Base-by-base conservation (phyloP, 2,113 vertebrate genomes). In the Sorex fumeus region DNA sequence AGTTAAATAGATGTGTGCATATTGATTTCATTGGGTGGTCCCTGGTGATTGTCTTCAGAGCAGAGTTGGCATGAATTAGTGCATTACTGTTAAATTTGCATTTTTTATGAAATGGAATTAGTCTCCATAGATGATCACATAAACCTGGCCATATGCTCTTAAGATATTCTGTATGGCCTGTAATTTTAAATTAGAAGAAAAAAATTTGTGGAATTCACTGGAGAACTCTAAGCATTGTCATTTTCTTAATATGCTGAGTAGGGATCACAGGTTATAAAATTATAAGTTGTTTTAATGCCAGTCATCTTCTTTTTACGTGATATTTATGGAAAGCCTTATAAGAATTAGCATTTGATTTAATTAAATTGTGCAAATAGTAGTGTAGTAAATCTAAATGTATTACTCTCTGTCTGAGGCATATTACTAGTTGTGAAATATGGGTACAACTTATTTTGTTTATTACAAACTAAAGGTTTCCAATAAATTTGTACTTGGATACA, bases 1-100 rank as follows among this genome's bases (percentile, higher is more conserved):
- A 96, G 91, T 93, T 95, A 96, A 96, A 95, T 95, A 92, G 90
- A 91, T 60, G 72, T 92, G 36, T 91, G 78, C 84, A 91, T 72
- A 75, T 93, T 91, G 93, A 94, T 94, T 95, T 81, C 86, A 34
- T 8, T 71, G 53, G 72, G 69, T 81, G 66, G 80, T 92, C 88
- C 89, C 93, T 76, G 88, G 70, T 78, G 90, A 19, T 78, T 40
- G 84, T 95, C 93, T 13, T 40, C 86, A 79, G 81, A 13, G 0
- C 53, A 64, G 36, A 0, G 0, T 89, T 0, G 27, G 76, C 84
- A 77, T 82, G 74, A 95, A 95, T 93, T 92, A 95, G 92, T 53
- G 69, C 84, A 84, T 19, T 67, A 76, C 53, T 34, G 75, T 91
- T 90, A 57, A 72, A 95, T 92, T 45, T 28, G 13, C n/a, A 78